Base-by-base conservation (phyloP, 2,113 vertebrate species). In the Dascyllus trimaculatus region DNA sequence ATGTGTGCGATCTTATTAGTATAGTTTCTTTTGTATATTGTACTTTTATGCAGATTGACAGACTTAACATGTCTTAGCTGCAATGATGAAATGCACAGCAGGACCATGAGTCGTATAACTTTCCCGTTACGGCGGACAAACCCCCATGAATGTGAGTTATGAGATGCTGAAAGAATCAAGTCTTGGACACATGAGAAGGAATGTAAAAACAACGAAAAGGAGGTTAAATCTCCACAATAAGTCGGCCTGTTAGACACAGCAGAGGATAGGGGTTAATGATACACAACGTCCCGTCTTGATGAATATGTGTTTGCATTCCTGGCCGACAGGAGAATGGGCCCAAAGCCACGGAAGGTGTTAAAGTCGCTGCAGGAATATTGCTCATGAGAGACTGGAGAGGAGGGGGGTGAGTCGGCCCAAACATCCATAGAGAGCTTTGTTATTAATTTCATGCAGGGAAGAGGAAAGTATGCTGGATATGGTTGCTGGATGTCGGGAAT, bases 231-330 rank as follows among this genome's bases (percentile, higher is more conserved):
- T 70, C 63, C 69, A 54, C 63, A 78, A 84, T 84, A 75, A 77
- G 73, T 67, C 43, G 1, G 53, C 68, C 71, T 57, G 78, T 52
- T 51, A 75, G 82, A 86, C 77, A 59, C 67, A 82, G 84, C 65
- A 22, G 81, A 79, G 80, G 80, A 87, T 83, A 51, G 75, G 83
- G 88, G 92, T 89, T 86, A 90, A 87, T 71, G 63, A 78, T 80
- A 92, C 85, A 88, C 85, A 81, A 70, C 13, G 80, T 68, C 71
- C 65, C n/a, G 21, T 53, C 43, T 74, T 93, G 91, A 94, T 93
- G 89, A 90, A 93, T 93, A 89, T 88, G 53, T 93, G 93, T 94
- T 94, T 95, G 91, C 92, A 94, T 93, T 94, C 93, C 91, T 86
- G 71, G 72, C 48, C 19, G 78, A 90, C 91, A 91, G 84, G 51